Conservation (phyloP, 2,113 vertebrate species). For the Microtus montanus region DNA sequence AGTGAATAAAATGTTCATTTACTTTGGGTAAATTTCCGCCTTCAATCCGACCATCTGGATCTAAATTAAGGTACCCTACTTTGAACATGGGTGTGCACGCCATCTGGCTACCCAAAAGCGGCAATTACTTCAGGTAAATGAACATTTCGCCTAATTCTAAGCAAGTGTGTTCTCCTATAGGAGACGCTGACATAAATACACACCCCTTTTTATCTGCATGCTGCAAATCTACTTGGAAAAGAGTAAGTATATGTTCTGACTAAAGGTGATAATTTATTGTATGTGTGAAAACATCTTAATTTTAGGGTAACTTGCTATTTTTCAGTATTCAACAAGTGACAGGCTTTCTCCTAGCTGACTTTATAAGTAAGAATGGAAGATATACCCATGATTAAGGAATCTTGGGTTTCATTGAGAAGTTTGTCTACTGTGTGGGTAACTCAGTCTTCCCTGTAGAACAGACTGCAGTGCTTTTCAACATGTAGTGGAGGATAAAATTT, state of each 20-base stretch:
- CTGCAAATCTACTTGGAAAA: neutral
- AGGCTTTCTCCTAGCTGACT: constrained; percentile 6
- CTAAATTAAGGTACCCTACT: constrained; percentile 78
- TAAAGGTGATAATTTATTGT: constrained; percentile 26
- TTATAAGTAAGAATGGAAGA: neutral
- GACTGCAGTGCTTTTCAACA: neutral
- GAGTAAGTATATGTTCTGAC: neutral
- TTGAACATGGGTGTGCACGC: constrained; percentile 70
- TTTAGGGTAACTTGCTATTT: constrained; percentile 43
- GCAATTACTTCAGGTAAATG: constrained; percentile 77
- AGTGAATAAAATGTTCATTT: constrained; percentile 71
- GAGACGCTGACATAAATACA: constrained; percentile 46
- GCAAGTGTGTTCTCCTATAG: constrained; percentile 31
- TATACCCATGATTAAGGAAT: neutral
- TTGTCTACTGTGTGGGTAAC: neutral
- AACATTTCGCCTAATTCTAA: constrained; percentile 61
- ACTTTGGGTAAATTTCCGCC: constrained; percentile 66
- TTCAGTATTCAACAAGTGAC: constrained; percentile 55
- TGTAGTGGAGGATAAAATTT: accelerated
- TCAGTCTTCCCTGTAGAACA: neutral
- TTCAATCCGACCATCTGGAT: constrained; percentile 74
- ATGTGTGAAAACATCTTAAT: constrained; percentile 50
- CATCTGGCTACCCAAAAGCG: constrained; percentile 73
- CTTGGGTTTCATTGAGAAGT: neutral
- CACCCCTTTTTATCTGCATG: constrained; percentile 26